Evolutionary conservation across 2,797 vertebrate genomes (phyloP).

Genomic region (Sebastes miniatus): DNA sequence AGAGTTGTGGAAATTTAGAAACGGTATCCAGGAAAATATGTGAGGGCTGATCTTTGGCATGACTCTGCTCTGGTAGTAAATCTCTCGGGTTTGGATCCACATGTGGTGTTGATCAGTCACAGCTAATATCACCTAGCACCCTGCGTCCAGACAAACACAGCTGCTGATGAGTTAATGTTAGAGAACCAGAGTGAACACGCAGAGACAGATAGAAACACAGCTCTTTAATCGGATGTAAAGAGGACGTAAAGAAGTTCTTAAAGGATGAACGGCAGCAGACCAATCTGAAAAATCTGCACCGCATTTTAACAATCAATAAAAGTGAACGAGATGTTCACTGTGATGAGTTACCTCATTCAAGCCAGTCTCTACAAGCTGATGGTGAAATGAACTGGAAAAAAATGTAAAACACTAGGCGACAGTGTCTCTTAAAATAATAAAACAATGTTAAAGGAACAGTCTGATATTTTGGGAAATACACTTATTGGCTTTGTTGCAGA

Average conservation of each 20-base stretch:
- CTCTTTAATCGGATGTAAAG: not conserved
- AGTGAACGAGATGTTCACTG: not conserved
- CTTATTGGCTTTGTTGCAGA: no score
- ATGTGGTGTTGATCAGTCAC: conserved; percentile 77
- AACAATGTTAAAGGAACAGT: no score
- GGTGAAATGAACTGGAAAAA: not conserved
- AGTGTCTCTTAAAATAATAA: no score
- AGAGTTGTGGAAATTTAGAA: conserved; percentile 18
- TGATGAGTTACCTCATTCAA: conserved; percentile 2
- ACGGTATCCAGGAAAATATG: conserved; percentile 18
- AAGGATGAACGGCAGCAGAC: not conserved
- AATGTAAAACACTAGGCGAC: not conserved
- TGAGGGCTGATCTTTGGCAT: conserved; percentile 33
- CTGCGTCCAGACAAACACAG: conserved; percentile 67
- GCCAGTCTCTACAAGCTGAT: not conserved
- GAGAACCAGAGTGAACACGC: conserved; percentile 1
- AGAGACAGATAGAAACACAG: not conserved
- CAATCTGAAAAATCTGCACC: not conserved
- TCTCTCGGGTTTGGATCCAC: conserved; percentile 52
- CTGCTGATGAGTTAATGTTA: conserved; percentile 64
- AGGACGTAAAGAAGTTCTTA: not conserved
- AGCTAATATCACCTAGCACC: conserved; percentile 71
- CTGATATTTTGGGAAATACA: no score
- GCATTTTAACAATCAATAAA: conserved; percentile 2
- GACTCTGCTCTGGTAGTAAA: conserved; percentile 54